These are phyloP conservation scores for Philonicus albiceps DNA, from an alignment of 2,888 invertebrate genomes.

Conservation along the genomic window DNA sequence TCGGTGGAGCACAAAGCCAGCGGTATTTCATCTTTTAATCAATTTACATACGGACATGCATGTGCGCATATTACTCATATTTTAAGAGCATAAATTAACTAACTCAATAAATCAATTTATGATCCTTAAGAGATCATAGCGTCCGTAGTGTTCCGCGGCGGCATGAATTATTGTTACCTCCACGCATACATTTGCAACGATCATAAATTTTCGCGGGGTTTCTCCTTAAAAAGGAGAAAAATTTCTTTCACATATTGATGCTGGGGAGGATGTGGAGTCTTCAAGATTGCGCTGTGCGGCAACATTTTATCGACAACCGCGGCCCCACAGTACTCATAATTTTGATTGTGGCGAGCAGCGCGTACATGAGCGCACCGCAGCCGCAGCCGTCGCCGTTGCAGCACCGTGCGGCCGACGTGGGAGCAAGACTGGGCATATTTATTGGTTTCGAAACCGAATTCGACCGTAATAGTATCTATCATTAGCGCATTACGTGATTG, in stretches of 20 bases:
- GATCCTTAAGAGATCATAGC: constrained; percentile 46
- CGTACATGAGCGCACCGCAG: constrained; percentile 5
- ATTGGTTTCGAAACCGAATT: constrained; percentile 53
- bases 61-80: constrained; percentile 44
- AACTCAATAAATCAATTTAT: constrained; percentile 48
- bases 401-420: background rate
- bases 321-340: constrained; percentile 43
- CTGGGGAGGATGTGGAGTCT: background rate
- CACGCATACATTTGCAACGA: constrained; percentile 43
- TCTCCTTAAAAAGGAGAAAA: constrained; percentile 29
- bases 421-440: constrained; percentile 49
- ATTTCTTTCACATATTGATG: background rate
- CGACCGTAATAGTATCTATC: constrained; percentile 53
- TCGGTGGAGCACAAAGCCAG: background rate
- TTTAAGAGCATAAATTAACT: constrained; percentile 47
- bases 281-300: constrained; percentile 11
- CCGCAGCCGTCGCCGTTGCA: background rate
- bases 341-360: constrained; percentile 30
- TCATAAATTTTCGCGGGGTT: constrained; percentile 47
- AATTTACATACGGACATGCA: constrained; percentile 44
- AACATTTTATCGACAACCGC: constrained; percentile 17
- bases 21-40: constrained; percentile 47
- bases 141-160: constrained; percentile 10
- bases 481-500: constrained; percentile 51
- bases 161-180: constrained; percentile 49